Conservation (phyloP, 1,140 invertebrate genomes). For the Diprion similis region DNA sequence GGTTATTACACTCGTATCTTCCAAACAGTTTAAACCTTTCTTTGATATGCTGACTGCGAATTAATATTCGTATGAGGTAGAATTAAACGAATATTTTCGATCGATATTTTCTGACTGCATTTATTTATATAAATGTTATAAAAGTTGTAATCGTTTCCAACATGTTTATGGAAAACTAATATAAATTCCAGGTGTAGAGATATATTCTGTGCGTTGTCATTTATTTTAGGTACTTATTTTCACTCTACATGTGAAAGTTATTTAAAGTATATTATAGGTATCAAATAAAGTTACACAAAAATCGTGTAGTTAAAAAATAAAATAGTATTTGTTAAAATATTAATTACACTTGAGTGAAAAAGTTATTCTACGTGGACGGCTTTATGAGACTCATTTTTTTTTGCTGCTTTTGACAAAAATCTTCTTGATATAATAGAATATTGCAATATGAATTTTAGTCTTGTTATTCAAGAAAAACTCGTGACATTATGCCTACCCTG, state of each 20-base stretch:
- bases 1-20: too few species aligned
- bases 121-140: slow-evolving; percentile 8
- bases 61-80: not conserved
- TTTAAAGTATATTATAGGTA: not conserved
- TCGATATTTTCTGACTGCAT: not conserved
- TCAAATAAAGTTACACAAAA: not conserved
- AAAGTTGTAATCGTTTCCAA: not conserved
- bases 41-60: too few species aligned
- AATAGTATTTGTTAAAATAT: not conserved
- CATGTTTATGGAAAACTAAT: not conserved
- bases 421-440: not conserved
- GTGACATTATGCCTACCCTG: not conserved
- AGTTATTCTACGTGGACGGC: not conserved
- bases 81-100: not conserved
- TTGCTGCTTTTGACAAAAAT: not conserved
- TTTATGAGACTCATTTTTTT: not conserved
- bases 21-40: too few species aligned
- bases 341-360: not conserved
- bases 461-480: not conserved
- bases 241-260: not conserved
- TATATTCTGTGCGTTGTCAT: slow-evolving; percentile 4
- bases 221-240: slow-evolving; percentile 1
- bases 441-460: not conserved
- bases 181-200: not conserved
- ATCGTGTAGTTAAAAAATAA: slow-evolving; percentile 1